Percentiles rank a stretch among this genome's conserved stretches.
Evolutionary conservation across 2,113 vertebrate species (phyloP).

Genomic region (Hippopotamus amphibius): DNA sequence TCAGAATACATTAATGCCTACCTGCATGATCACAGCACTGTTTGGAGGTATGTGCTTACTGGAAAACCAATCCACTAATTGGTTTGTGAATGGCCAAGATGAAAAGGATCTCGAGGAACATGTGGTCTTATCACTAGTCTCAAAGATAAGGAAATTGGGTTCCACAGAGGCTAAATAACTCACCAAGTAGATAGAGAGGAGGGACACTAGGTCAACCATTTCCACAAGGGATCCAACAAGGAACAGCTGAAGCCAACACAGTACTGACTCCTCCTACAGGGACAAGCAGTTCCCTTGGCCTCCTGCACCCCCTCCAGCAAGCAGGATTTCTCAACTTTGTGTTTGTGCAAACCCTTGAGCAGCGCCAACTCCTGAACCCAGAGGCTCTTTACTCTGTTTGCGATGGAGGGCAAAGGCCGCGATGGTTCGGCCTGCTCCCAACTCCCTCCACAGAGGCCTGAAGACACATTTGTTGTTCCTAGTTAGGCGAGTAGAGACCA

Average conservation of each 20-base stretch:
- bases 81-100: background rate
- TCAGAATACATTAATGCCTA: background rate
- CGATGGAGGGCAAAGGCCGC: constrained; percentile 67
- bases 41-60: background rate
- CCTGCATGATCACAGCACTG: background rate
- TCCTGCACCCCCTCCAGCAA: background rate
- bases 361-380: background rate
- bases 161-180: background rate
- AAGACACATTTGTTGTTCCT: background rate
- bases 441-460: background rate
- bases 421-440: background rate
- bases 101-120: background rate
- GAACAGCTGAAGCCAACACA: background rate
- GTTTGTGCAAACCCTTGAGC: constrained; percentile 58
- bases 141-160: background rate
- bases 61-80: background rate
- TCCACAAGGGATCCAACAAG: background rate
- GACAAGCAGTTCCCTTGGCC: constrained; percentile 17
- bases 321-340: constrained; percentile 62
- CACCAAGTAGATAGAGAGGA: background rate
- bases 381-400: background rate
- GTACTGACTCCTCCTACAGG: background rate
- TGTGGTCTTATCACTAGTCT: background rate
- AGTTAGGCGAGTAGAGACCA: background rate
- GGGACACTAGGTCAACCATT: background rate